These are phyloP conservation scores for Oostethus manadensis DNA, from an alignment of 2,113 vertebrate genomes.

Conservation along the genomic window DNA sequence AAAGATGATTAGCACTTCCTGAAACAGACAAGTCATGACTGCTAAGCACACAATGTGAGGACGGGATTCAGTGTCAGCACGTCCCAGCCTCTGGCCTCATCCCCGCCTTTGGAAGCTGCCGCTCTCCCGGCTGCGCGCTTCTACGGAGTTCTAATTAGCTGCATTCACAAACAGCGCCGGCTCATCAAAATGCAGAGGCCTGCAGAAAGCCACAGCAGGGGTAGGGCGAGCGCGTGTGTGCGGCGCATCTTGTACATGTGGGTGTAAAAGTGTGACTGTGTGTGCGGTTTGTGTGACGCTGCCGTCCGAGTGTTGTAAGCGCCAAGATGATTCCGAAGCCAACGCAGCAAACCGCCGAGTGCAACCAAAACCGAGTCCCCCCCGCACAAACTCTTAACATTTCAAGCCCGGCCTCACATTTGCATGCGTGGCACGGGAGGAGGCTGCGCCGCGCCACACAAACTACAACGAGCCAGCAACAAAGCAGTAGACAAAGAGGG, in stretches of 20 bases:
- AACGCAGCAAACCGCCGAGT: slow-evolving; percentile 14
- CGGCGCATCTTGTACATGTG: slow-evolving; percentile 17
- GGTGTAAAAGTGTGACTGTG: slow-evolving; percentile 22
- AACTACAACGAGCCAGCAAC: slow-evolving; percentile 41
- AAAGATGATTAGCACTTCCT: no score
- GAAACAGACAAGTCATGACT: neutral
- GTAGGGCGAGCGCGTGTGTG: slow-evolving; percentile 31
- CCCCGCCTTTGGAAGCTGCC: slow-evolving; percentile 43
- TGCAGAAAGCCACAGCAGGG: slow-evolving; percentile 67
- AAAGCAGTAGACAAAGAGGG: slow-evolving; percentile 50
- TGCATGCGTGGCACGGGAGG: slow-evolving; percentile 39
- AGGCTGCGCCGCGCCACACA: slow-evolving; percentile 30
- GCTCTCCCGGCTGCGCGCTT: slow-evolving; percentile 47
- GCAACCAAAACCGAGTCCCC: neutral
- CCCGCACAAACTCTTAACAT: slow-evolving; percentile 8
- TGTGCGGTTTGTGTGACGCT: slow-evolving; percentile 14
- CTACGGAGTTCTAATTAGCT: slow-evolving; percentile 64
- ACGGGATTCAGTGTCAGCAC: slow-evolving; percentile 5
- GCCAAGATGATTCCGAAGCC: slow-evolving; percentile 16
- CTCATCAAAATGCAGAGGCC: slow-evolving; percentile 65
- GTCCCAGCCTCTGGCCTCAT: slow-evolving; percentile 34
- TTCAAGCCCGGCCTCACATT: slow-evolving; percentile 21
- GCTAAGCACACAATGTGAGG: slow-evolving; percentile 1
- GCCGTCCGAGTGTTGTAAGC: slow-evolving; percentile 14
- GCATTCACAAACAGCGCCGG: slow-evolving; percentile 63